Percentiles rank a stretch among this genome's conserved stretches.
Evolutionary conservation across 2,113 vertebrate species (phyloP).

Genomic region (Toxotes jaculatrix): DNA sequence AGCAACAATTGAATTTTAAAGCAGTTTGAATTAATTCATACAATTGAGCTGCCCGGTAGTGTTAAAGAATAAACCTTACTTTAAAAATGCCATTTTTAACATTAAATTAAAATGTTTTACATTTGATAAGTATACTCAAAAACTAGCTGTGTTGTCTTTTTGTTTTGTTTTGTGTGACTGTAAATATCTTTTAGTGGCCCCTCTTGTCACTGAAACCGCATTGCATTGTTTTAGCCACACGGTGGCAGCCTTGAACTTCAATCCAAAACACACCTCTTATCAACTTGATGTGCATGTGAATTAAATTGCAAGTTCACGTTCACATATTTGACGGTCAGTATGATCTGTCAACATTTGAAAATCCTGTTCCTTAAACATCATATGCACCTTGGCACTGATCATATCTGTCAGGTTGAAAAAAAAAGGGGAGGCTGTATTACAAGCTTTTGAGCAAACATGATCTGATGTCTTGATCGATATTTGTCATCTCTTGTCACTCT

Average conservation of each 20-base stretch:
- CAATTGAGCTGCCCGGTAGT: too few species aligned
- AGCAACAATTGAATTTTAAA: too few species aligned
- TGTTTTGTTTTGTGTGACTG: too few species aligned
- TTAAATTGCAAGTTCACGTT: slow-evolving; percentile 10
- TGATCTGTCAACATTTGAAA: slow-evolving; percentile 1
- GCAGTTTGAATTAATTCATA: too few species aligned
- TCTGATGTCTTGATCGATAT: slow-evolving; percentile 69
- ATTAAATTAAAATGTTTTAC: too few species aligned
- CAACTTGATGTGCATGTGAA: not conserved
- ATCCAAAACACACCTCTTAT: not conserved
- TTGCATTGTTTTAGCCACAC: slow-evolving; percentile 39
- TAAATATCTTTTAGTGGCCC: too few species aligned
- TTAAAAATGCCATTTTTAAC: too few species aligned
- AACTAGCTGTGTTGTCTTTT: too few species aligned
- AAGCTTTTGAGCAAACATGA: slow-evolving; percentile 26
- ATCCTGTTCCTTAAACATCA: not conserved
- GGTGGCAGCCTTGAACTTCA: slow-evolving; percentile 64
- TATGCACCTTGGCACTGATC: slow-evolving; percentile 19
- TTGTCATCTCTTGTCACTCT: slow-evolving; percentile 57
- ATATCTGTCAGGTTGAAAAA: slow-evolving; percentile 11
- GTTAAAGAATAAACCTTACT: too few species aligned
- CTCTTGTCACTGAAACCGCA: not conserved
- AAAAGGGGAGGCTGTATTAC: not conserved
- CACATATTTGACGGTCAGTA: not conserved
- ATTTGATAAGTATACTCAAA: too few species aligned